Evolutionary conservation across 2,888 invertebrate genomes (phyloP).

Genomic region (Lasioglossum morio): DNA sequence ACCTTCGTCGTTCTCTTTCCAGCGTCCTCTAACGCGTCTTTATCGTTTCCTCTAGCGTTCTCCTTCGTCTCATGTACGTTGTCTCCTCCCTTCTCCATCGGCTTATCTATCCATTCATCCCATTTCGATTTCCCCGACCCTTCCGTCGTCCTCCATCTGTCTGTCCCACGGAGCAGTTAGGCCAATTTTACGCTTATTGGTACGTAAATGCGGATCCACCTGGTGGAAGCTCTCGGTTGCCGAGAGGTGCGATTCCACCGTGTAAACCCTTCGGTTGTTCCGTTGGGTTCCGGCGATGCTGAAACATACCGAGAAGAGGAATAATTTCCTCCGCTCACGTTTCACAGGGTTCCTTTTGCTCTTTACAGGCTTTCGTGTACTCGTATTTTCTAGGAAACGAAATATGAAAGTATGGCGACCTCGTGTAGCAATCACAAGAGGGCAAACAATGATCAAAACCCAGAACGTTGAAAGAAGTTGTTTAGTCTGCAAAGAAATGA

Average conservation of each 20-base stretch:
- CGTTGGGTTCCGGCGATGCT: constrained; percentile 33
- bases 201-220: constrained; percentile 80
- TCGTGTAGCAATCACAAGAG: background rate
- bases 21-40: constrained; percentile 39
- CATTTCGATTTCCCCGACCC: constrained; percentile 22
- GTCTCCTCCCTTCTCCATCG: constrained; percentile 24
- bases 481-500: no score
- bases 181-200: constrained; percentile 84
- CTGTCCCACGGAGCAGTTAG: constrained; percentile 73
- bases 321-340: background rate
- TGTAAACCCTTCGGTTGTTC: constrained; percentile 30
- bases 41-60: constrained; percentile 16
- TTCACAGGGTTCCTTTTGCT: background rate
- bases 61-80: constrained; percentile 1
- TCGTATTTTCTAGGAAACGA: background rate
- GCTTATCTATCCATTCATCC: constrained; percentile 42
- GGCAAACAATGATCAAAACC: background rate
- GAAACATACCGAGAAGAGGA: constrained; percentile 43
- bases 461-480: no score
- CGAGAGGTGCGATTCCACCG: constrained; percentile 53
- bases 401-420: background rate
- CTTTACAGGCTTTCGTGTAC: background rate
- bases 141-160: constrained; percentile 10
- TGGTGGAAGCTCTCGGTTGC: constrained; percentile 44
- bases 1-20: constrained; percentile 11